Percentiles rank a stretch among this genome's conserved stretches.
Evolutionary conservation across 2,113 vertebrate genomes (phyloP).

Genomic region (Promerops cafer): DNA sequence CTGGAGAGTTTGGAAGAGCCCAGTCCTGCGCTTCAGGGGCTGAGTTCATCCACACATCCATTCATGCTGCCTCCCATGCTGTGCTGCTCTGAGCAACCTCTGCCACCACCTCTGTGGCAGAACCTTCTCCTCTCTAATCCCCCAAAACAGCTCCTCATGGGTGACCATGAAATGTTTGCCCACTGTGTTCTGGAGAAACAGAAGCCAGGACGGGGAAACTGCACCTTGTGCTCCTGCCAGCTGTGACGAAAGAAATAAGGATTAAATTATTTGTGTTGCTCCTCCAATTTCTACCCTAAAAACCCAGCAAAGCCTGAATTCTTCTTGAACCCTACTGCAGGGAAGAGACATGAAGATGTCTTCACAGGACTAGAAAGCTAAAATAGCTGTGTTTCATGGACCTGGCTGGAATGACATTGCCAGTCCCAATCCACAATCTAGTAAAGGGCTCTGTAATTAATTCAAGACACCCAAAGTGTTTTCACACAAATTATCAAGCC

Average conservation of each 20-base stretch:
- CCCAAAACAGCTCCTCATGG: not conserved
- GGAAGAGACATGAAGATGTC: not conserved
- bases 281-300: not conserved
- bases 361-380: not conserved
- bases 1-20: not conserved
- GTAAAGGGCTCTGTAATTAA: not conserved
- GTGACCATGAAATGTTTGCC: not conserved
- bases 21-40: not conserved
- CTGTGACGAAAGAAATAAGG: not conserved
- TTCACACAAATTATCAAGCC: not conserved
- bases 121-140: not conserved
- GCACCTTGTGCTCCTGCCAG: not conserved
- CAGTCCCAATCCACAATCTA: not conserved
- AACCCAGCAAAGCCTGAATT: not conserved
- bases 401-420: not conserved
- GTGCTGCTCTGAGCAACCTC: not conserved
- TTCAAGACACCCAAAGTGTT: not conserved
- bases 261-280: not conserved
- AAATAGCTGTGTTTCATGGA: not conserved
- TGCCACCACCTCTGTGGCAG: not conserved
- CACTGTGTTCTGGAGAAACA: not conserved
- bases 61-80: accelerated
- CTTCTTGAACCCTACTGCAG: not conserved
- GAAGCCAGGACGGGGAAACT: not conserved
- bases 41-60: not conserved